These are phyloP conservation scores for Oophaga pumilio DNA, from an alignment of 2,113 vertebrate genomes.

Conservation along the genomic window DNA sequence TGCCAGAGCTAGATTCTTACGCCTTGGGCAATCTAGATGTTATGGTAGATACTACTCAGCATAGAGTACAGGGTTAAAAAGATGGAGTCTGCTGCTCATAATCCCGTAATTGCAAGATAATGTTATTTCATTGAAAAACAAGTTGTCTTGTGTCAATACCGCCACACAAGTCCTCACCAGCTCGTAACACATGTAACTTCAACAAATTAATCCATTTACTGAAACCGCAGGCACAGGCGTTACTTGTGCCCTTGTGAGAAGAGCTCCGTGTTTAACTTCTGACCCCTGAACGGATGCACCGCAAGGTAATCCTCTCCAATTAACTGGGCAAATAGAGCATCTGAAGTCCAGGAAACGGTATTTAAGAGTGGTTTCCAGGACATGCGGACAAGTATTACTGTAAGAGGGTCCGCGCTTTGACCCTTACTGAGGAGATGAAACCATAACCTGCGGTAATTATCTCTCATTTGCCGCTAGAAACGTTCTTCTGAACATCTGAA, in stretches of 20 bases:
- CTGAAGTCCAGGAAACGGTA: neutral
- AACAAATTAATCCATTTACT: constrained; percentile 24
- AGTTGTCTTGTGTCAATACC: constrained; percentile 23
- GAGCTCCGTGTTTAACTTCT: constrained; percentile 14
- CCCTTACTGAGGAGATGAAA: neutral
- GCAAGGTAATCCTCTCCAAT: constrained; percentile 37
- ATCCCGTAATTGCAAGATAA: constrained; percentile 31
- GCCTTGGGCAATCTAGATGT: neutral
- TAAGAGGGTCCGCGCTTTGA: neutral
- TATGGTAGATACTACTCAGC: neutral
- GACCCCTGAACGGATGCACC: constrained; percentile 35
- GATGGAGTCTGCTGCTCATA: neutral
- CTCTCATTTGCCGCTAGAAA: neutral
- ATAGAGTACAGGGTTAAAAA: neutral
- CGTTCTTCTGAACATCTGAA: neutral
- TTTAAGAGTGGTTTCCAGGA: constrained; percentile 13
- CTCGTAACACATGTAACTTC: constrained; percentile 1
- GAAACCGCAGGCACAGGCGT: neutral
- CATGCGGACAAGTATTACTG: constrained; percentile 15
- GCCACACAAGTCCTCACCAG: neutral
- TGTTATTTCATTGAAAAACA: constrained; percentile 26
- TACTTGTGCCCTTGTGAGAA: neutral
- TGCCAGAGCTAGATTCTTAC: neutral
- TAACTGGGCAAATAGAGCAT: constrained; percentile 33
- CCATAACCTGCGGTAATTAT: neutral